Evolutionary conservation across 2,888 invertebrate genomes (phyloP).

Genomic region (Pterobdella sp.): DNA sequence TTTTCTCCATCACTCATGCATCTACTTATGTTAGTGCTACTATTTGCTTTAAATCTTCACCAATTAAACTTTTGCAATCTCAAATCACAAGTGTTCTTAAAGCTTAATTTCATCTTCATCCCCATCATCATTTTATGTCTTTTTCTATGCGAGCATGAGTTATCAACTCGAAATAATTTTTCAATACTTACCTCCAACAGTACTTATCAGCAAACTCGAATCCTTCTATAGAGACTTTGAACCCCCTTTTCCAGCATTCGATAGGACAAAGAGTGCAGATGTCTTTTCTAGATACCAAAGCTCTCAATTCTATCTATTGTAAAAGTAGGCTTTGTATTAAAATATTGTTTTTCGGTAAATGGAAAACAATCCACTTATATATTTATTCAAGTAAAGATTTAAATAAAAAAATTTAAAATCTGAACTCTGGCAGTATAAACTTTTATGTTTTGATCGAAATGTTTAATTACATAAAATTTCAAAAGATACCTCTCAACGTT

Average conservation of each 20-base stretch:
- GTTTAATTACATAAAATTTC: too few species aligned
- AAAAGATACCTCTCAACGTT: too few species aligned
- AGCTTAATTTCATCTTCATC: background rate
- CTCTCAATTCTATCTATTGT: conserved; percentile 38
- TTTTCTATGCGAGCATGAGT: background rate
- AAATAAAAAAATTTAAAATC: too few species aligned
- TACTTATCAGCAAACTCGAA: conserved; percentile 33
- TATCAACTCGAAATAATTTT: background rate
- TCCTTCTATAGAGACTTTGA: conserved; percentile 33
- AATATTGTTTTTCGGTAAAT: too few species aligned
- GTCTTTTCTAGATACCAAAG: conserved; percentile 37
- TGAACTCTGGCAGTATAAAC: too few species aligned
- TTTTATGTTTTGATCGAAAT: too few species aligned
- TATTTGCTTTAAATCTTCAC: background rate
- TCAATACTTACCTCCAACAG: background rate
- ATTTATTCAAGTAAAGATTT: too few species aligned
- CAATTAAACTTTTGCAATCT: background rate
- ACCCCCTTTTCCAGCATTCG: conserved; percentile 35
- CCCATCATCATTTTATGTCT: background rate
- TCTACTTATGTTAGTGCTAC: conserved; percentile 2
- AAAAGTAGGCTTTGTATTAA: conserved; percentile 28
- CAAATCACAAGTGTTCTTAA: background rate
- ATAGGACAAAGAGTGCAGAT: conserved; percentile 39
- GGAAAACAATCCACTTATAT: too few species aligned
- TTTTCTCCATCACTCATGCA: conserved; percentile 16